These are phyloP conservation scores for Labeo catla DNA, from an alignment of 2,113 vertebrate species.

Conservation along the genomic window DNA sequence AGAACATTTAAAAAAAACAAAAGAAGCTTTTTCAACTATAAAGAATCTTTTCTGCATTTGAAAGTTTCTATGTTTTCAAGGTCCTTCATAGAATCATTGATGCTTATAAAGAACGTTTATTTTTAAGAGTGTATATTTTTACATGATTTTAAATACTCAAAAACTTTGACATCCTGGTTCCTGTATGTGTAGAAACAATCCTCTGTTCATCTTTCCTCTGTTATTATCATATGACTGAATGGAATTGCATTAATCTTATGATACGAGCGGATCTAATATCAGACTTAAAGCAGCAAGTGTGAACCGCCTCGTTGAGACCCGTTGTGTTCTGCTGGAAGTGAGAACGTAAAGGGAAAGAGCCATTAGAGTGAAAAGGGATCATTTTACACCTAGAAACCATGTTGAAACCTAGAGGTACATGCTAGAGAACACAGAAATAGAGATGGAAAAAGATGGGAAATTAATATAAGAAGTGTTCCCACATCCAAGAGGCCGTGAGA, in stretches of 20 bases:
- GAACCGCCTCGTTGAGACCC: constrained; percentile 3
- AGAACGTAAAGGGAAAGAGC: constrained; percentile 9
- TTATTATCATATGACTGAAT: not conserved
- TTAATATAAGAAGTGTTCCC: not conserved
- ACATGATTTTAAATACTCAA: not conserved
- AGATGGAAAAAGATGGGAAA: not conserved
- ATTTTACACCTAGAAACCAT: constrained; percentile 52
- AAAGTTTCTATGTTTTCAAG: too few species aligned
- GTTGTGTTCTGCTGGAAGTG: not conserved
- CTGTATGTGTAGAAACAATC: not conserved
- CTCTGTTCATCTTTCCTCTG: not conserved
- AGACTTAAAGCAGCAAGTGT: constrained; percentile 34
- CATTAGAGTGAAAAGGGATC: constrained; percentile 12
- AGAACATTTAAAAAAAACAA: too few species aligned
- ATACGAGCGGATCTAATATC: not conserved
- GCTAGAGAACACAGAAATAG: not conserved
- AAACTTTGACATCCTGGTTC: not conserved
- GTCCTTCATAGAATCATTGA: too few species aligned
- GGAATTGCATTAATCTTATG: not conserved
- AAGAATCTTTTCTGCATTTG: too few species aligned
- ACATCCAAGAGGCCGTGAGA: not conserved
- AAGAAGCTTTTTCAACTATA: too few species aligned
- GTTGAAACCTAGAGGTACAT: not conserved
- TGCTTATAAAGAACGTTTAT: too few species aligned
- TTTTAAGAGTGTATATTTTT: not conserved